These are phyloP conservation scores for Ormia ochracea DNA, from an alignment of 2,888 invertebrate species.

Conservation along the genomic window DNA sequence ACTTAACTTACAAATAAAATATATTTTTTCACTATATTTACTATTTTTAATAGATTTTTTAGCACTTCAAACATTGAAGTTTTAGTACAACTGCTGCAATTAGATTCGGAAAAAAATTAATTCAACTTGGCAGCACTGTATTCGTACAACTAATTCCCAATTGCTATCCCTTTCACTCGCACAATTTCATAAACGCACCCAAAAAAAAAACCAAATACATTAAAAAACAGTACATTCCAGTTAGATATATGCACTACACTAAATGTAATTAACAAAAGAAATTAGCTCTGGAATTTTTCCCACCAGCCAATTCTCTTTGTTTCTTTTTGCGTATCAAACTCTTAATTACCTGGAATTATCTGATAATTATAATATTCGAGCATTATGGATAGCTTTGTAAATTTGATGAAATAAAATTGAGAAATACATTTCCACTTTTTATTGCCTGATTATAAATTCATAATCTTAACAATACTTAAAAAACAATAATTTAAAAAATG, in stretches of 20 bases:
- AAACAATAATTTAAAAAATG: conserved; percentile 9
- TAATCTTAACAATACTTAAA: conserved; percentile 32
- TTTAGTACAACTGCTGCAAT: too few species aligned
- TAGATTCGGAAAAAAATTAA: too few species aligned
- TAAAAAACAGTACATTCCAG: conserved; percentile 24
- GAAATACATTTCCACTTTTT: conserved; percentile 32
- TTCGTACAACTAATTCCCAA: neutral
- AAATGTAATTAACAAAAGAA: conserved; percentile 59
- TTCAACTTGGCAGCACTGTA: conserved; percentile 49
- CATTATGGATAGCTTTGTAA: neutral
- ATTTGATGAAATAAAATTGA: conserved; percentile 1
- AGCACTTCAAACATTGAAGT: too few species aligned
- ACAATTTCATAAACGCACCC: conserved; percentile 54
- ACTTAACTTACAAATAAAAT: too few species aligned
- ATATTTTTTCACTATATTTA: too few species aligned
- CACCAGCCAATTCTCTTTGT: neutral
- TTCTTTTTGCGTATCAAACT: conserved; percentile 20
- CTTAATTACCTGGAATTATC: neutral
- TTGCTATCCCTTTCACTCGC: conserved; percentile 21
- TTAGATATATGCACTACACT: conserved; percentile 47
- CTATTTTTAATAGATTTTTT: too few species aligned
- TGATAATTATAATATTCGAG: neutral
- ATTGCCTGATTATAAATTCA: conserved; percentile 1
- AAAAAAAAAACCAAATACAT: conserved; percentile 30
- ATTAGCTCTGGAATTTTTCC: conserved; percentile 39